Evolutionary conservation across 2,113 vertebrate genomes (phyloP).

Genomic region (Lepidothrix coronata): DNA sequence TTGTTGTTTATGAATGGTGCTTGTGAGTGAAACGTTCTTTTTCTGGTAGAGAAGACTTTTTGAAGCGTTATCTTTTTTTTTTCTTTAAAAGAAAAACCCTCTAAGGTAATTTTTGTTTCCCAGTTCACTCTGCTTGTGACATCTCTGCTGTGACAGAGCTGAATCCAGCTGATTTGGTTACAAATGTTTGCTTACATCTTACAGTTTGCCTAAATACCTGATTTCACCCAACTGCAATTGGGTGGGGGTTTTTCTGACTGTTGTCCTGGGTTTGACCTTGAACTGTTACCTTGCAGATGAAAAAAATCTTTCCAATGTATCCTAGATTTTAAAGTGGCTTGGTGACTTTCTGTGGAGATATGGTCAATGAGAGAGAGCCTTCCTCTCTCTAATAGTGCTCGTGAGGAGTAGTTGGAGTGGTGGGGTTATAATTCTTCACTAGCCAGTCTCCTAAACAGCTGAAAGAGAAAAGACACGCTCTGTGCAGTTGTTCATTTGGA

Average conservation of each 20-base stretch:
- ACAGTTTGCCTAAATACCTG: neutral
- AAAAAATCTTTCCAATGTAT: neutral
- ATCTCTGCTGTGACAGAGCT: neutral
- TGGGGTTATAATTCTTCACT: neutral
- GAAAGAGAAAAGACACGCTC: neutral
- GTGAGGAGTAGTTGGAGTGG: neutral
- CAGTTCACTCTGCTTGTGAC: neutral
- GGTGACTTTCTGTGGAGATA: neutral
- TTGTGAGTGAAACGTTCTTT: neutral
- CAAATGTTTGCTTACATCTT: fast-evolving
- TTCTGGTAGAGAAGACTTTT: neutral
- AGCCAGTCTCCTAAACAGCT: neutral
- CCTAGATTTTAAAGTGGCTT: neutral
- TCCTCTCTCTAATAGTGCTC: neutral
- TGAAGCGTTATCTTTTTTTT: neutral
- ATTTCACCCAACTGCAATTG: neutral
- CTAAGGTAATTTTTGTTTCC: neutral
- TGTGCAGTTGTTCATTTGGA: neutral
- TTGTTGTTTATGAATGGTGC: neutral
- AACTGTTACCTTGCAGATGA: neutral
- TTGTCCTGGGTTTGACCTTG: neutral
- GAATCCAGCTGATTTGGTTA: neutral
- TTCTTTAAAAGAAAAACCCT: neutral
- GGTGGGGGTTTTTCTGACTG: neutral
- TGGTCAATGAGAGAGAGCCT: neutral